Conservation (phyloP, 2,113 vertebrate genomes). For the Mustela nigripes region DNA sequence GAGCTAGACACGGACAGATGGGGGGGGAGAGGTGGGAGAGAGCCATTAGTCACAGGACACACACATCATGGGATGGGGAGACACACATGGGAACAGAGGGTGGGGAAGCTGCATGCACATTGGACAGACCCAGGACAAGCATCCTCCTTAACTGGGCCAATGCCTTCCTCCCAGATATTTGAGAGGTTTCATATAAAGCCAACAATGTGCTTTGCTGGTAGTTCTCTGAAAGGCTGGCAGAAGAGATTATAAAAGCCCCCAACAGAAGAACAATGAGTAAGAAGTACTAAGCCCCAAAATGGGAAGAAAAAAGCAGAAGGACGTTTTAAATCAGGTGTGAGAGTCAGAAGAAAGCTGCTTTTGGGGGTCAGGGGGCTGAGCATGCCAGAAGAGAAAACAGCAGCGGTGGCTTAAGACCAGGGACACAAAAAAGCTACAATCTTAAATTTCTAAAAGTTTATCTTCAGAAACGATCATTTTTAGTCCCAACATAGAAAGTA, state of each 20-base stretch:
- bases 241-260: background rate
- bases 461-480: background rate
- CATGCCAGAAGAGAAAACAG: background rate
- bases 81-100: conserved; percentile 59
- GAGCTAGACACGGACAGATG: conserved; percentile 92
- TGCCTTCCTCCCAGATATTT: background rate
- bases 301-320: conserved; percentile 61
- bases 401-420: background rate
- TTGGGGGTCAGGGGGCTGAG: background rate
- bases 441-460: background rate
- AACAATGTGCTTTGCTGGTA: background rate
- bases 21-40: conserved; percentile 83
- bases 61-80: conserved; percentile 70
- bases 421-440: background rate
- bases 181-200: background rate
- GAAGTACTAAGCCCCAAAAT: conserved; percentile 41
- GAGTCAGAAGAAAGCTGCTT: conserved; percentile 48
- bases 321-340: background rate
- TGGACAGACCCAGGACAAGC: background rate
- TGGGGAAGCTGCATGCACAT: rapidly evolving
- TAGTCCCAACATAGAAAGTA: background rate
- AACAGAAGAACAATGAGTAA: background rate
- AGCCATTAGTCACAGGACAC: conserved; percentile 87
- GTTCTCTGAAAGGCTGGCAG: background rate
- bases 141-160: background rate